Conservation (phyloP, 2,797 vertebrate species). For the Epinephelus awoara region DNA sequence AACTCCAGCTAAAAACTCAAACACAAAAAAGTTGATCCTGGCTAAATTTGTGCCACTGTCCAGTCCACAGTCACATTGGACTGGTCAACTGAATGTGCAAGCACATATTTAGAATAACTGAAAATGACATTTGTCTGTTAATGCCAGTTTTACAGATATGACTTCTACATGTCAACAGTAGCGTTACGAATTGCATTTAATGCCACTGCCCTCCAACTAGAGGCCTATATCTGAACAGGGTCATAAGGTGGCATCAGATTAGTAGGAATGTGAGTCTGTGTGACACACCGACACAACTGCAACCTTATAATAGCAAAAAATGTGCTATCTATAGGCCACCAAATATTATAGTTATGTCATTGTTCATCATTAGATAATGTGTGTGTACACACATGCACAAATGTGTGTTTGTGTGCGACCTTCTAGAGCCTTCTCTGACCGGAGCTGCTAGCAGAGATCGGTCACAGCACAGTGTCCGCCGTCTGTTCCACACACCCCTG, state of each 20-base stretch:
- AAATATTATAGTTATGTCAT: slow-evolving; percentile 35
- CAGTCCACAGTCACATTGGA: background rate
- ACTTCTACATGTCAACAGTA: background rate
- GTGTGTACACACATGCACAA: background rate
- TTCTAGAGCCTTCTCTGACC: slow-evolving; percentile 27
- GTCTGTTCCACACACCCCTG: slow-evolving; percentile 59
- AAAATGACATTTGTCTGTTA: background rate
- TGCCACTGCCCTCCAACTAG: background rate
- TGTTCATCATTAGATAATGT: slow-evolving; percentile 25
- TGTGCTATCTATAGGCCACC: slow-evolving; percentile 26
- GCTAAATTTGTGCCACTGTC: background rate
- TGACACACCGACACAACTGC: background rate
- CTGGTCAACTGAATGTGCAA: background rate
- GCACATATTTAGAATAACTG: background rate
- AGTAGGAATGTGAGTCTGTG: background rate
- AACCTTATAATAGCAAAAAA: background rate
- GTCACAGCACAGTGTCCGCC: slow-evolving; percentile 35
- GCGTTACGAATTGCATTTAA: slow-evolving; percentile 3
- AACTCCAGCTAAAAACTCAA: background rate
- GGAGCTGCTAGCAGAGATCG: slow-evolving; percentile 29
- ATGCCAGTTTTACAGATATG: slow-evolving; percentile 1
- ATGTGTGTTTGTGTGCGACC: slow-evolving; percentile 36
- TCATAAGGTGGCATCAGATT: slow-evolving; percentile 5
- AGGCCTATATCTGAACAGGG: background rate
- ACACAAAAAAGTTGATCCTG: background rate